phyloP scores from a whole-genome alignment of 1,140 invertebrate genomes.

The Lucilia cuprina region DNA sequence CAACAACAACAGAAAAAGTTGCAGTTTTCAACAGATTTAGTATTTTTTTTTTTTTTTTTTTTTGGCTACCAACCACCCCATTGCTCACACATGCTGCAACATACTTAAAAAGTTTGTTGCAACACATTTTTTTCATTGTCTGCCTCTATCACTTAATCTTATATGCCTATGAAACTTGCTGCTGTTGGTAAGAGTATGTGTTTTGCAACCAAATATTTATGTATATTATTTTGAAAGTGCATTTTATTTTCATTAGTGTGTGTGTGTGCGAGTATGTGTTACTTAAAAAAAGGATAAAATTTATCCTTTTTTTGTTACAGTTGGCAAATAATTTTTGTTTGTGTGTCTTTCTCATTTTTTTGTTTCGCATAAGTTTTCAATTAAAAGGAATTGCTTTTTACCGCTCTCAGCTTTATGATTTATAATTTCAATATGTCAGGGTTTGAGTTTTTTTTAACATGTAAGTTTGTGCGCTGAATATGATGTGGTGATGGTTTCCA shows the following conservation, averaged over 20 bases:
- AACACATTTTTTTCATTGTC: constrained; percentile 26
- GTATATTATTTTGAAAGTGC: background rate
- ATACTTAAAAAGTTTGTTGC: background rate
- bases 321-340: background rate
- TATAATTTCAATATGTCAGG: constrained; percentile 10
- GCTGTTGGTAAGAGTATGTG: background rate
- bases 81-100: background rate
- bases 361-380: constrained; percentile 33
- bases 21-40: background rate
- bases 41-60: background rate
- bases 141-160: constrained; percentile 26
- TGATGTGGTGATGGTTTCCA: too few relatives aligned
- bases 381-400: constrained; percentile 34
- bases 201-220: background rate
- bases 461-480: background rate
- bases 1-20: background rate
- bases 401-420: constrained; percentile 14
- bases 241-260: constrained; percentile 1
- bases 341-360: background rate
- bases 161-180: background rate
- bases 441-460: background rate
- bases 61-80: background rate
- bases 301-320: background rate
- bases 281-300: background rate
- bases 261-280: background rate